A percentile compares a stretch with the other conserved stretches of the same genome.
phyloP scores from a whole-genome alignment of 2,888 invertebrate species.

The Camponotus fellah region DNA sequence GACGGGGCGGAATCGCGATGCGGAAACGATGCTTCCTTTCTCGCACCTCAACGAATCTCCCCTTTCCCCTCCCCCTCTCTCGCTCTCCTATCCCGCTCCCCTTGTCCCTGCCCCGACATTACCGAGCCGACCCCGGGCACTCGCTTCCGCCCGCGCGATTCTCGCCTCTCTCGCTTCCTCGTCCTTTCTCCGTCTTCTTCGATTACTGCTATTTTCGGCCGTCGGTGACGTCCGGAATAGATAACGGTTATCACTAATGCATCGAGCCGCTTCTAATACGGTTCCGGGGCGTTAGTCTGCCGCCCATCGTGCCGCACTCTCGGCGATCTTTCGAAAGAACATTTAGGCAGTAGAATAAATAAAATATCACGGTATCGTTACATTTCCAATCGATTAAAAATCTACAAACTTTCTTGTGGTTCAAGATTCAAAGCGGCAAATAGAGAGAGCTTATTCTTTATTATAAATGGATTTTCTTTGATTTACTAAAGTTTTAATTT shows the following conservation, averaged over 20 bases:
- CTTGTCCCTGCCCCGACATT: constrained; percentile 25
- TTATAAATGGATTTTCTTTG: background rate
- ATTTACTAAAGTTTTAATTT: background rate
- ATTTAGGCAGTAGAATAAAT: background rate
- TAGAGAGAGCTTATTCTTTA: background rate
- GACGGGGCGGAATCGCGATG: constrained; percentile 53
- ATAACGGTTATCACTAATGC: constrained; percentile 51
- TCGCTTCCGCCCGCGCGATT: constrained; percentile 3
- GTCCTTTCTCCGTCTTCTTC: constrained; percentile 33
- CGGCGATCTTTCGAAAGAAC: constrained; percentile 5
- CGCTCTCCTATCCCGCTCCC: background rate
- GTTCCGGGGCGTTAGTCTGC: constrained; percentile 33
- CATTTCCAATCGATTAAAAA: constrained; percentile 3
- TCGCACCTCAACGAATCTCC: constrained; percentile 43
- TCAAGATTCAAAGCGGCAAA: background rate
- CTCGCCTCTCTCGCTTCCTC: background rate
- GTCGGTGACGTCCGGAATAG: constrained; percentile 53
- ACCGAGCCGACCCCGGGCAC: constrained; percentile 30
- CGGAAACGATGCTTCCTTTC: constrained; percentile 55
- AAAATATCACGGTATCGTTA: background rate
- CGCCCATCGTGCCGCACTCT: background rate
- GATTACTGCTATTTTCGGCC: constrained; percentile 43
- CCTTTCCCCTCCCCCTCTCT: background rate
- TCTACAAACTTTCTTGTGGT: background rate
- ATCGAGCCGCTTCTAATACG: constrained; percentile 52